Conservation (phyloP, 64 coral and sea anemone genomes). For the Montipora foliosa region DNA sequence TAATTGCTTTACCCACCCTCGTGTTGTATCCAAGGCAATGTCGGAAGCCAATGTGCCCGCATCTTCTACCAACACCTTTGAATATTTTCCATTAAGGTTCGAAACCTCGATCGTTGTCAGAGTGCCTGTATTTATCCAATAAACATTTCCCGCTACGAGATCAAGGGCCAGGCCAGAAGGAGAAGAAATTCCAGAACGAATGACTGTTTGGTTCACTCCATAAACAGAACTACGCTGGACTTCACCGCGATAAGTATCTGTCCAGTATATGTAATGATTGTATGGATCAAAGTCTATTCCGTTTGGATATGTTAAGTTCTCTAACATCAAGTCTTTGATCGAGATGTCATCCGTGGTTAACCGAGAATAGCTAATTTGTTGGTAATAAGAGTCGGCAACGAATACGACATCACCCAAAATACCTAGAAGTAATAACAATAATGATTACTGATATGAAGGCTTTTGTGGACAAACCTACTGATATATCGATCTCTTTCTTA, state of each 20-base stretch:
- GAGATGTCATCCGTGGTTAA: not conserved
- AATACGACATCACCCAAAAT: constrained; percentile 23
- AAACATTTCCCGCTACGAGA: constrained; percentile 52
- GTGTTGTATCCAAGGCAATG: constrained; percentile 27
- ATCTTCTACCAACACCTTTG: constrained; percentile 18
- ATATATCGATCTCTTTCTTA: too few relatives aligned
- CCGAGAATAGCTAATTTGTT: constrained; percentile 17
- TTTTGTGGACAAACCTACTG: too few relatives aligned
- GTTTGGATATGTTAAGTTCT: not conserved
- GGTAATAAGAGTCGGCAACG: not conserved
- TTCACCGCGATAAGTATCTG: not conserved
- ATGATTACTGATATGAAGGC: too few relatives aligned
- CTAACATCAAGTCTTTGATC: not conserved
- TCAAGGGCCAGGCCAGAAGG: constrained; percentile 40
- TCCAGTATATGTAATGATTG: constrained; percentile 36
- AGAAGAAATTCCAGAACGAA: not conserved
- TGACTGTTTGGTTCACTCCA: constrained; percentile 10
- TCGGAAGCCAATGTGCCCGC: not conserved
- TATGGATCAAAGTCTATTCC: constrained; percentile 53
- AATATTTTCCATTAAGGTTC: constrained; percentile 16
- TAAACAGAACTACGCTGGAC: constrained; percentile 19
- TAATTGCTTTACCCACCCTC: constrained; percentile 8
- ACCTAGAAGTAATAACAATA: too few relatives aligned
- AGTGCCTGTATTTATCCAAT: constrained; percentile 11
- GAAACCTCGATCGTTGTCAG: constrained; percentile 23